phyloP scores from a whole-genome alignment of 2,113 vertebrate species.

The Columba janthina region DNA sequence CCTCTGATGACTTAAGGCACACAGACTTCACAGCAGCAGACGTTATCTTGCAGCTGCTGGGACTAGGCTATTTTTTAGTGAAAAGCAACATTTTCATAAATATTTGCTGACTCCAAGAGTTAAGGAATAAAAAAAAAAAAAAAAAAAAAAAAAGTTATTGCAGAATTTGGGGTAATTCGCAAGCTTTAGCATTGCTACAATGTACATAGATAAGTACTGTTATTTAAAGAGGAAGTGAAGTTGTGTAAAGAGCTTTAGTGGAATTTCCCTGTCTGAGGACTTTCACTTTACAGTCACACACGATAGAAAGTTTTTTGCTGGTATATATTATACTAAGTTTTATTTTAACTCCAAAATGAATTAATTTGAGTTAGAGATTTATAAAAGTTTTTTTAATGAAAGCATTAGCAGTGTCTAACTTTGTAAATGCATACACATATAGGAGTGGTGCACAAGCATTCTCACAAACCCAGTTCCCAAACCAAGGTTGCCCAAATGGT shows the following conservation, averaged over 20 bases:
- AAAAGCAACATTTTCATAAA: neutral
- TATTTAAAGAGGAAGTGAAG: slow-evolving; percentile 2
- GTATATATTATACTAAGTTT: neutral
- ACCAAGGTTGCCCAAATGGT: neutral
- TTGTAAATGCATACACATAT: neutral
- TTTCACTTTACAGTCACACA: neutral
- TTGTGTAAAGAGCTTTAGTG: neutral
- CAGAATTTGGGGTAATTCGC: neutral
- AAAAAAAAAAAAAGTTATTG: neutral
- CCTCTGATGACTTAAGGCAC: neutral
- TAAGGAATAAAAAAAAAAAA: neutral
- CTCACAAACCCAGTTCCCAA: neutral
- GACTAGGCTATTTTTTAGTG: neutral
- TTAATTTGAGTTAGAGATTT: neutral
- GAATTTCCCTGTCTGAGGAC: neutral
- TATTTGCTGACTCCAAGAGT: neutral
- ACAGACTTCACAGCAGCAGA: neutral
- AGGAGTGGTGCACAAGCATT: neutral
- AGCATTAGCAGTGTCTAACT: neutral
- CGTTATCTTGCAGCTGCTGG: fast-evolving
- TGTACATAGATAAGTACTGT: neutral
- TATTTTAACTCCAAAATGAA: neutral
- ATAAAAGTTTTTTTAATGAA: neutral
- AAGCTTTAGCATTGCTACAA: neutral
- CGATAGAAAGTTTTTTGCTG: neutral